phyloP scores from a whole-genome alignment of 2,888 invertebrate species.

The Cylloceria caligata region DNA sequence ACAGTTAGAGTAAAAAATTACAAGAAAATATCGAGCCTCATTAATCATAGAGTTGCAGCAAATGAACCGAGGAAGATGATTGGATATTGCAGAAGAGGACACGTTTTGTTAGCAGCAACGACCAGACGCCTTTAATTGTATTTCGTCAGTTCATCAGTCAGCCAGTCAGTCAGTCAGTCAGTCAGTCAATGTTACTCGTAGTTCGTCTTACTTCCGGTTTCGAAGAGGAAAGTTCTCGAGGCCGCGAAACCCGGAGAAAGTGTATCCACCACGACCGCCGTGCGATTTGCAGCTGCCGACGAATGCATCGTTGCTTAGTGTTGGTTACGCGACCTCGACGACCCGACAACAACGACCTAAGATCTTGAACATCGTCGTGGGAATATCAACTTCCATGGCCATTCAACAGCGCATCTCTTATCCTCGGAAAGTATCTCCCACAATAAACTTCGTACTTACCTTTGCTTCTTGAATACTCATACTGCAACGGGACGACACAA shows the following conservation, averaged over 20 bases:
- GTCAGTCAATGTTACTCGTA: conserved; percentile 46
- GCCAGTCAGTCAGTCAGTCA: conserved; percentile 34
- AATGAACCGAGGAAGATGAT: conserved; percentile 24
- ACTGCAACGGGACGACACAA: background rate
- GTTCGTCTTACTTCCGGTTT: conserved; percentile 59
- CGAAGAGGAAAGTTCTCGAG: conserved; percentile 62
- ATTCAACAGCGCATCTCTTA: conserved; percentile 68
- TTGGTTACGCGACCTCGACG: conserved; percentile 78
- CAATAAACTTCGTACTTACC: background rate
- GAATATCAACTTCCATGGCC: conserved; percentile 11
- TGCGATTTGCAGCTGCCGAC: background rate
- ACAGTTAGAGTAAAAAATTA: background rate
- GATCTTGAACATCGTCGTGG: conserved; percentile 39
- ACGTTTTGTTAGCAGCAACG: background rate
- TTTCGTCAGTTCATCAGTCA: too few relatives aligned
- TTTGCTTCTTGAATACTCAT: background rate
- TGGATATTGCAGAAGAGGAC: conserved; percentile 18
- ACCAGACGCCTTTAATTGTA: conserved; percentile 38
- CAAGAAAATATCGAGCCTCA: background rate
- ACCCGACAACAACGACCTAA: conserved; percentile 67
- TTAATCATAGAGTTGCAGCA: background rate
- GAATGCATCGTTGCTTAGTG: conserved; percentile 69
- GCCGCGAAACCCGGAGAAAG: conserved; percentile 54
- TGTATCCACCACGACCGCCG: conserved; percentile 47
- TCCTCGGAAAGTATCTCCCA: conserved; percentile 78